Conservation (phyloP, 2,113 vertebrate genomes). For the Ophthalmolycus amberensis region DNA sequence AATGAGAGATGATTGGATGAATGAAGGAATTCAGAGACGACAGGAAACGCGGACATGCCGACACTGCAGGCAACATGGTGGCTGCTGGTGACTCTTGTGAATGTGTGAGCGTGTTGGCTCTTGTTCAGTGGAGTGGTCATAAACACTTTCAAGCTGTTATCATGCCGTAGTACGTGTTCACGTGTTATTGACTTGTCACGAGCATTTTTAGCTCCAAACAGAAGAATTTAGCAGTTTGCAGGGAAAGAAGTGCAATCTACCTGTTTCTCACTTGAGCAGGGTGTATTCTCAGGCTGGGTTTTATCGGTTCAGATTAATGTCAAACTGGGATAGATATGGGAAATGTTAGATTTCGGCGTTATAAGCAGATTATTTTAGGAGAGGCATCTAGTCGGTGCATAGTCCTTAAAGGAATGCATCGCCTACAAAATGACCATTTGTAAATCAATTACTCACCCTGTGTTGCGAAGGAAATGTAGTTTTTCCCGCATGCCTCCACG, state of each 20-base stretch:
- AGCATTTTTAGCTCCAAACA: conserved; percentile 24
- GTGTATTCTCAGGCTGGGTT: not conserved
- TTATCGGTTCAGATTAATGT: not conserved
- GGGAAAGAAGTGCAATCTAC: not conserved
- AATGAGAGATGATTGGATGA: conserved; percentile 16
- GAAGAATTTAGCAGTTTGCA: not conserved
- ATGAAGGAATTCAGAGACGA: conserved; percentile 2
- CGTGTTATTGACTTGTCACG: not conserved
- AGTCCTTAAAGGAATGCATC: not conserved
- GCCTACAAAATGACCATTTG: not conserved
- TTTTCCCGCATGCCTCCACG: not conserved
- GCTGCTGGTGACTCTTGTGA: conserved; percentile 32
- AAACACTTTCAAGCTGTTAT: conserved; percentile 34
- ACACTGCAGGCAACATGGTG: not conserved
- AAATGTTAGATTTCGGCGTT: not conserved
- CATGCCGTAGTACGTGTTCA: not conserved
- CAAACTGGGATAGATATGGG: not conserved
- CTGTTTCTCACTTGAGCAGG: not conserved
- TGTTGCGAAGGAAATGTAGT: not conserved
- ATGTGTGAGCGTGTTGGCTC: conserved; percentile 42
- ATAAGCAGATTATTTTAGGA: not conserved
- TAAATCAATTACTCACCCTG: not conserved
- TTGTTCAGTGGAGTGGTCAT: conserved; percentile 43
- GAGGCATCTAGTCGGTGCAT: not conserved
- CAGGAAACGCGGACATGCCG: not conserved